Percentiles rank a stretch among this genome's conserved stretches.
These are phyloP conservation scores for Lepidocyrtinus sp. DNA, from an alignment of 2,888 invertebrate genomes.

Conservation along the genomic window DNA sequence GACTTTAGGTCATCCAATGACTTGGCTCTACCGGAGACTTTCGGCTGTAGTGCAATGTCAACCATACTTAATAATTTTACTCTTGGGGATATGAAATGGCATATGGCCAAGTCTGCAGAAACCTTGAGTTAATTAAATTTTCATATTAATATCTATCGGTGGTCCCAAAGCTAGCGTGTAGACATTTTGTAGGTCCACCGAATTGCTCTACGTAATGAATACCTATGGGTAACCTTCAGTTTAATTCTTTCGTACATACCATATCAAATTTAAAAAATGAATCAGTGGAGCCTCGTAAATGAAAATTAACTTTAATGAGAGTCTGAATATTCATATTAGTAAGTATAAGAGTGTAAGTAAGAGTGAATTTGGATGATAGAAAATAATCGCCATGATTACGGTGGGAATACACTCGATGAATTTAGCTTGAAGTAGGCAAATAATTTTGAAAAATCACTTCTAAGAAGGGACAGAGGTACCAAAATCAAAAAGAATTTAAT, in stretches of 20 bases:
- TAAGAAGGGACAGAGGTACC: too few species aligned
- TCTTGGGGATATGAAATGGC: constrained; percentile 50
- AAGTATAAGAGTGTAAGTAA: background rate
- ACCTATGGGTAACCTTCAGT: background rate
- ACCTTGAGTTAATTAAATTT: constrained; percentile 61
- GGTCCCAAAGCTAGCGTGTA: too few species aligned
- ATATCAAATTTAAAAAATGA: background rate
- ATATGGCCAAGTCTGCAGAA: constrained; percentile 45
- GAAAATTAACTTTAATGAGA: constrained; percentile 29
- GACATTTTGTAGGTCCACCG: too few species aligned
- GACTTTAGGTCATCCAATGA: too few species aligned
- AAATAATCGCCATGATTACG: background rate
- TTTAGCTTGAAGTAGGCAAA: too few species aligned
- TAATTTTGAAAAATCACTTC: too few species aligned
- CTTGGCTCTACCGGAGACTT: background rate
- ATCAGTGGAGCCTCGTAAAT: constrained; percentile 12
- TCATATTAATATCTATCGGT: constrained; percentile 55
- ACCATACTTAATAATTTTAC: constrained; percentile 47
- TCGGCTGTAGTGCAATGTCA: background rate
- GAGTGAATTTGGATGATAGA: too few species aligned
- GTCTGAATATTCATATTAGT: constrained; percentile 7
- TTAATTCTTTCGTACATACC: background rate
- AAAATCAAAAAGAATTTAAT: too few species aligned
- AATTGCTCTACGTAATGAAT: background rate
- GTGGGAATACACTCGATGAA: background rate